Base-by-base conservation (phyloP, 2,113 vertebrate genomes). In the Chionodraco myersi region DNA sequence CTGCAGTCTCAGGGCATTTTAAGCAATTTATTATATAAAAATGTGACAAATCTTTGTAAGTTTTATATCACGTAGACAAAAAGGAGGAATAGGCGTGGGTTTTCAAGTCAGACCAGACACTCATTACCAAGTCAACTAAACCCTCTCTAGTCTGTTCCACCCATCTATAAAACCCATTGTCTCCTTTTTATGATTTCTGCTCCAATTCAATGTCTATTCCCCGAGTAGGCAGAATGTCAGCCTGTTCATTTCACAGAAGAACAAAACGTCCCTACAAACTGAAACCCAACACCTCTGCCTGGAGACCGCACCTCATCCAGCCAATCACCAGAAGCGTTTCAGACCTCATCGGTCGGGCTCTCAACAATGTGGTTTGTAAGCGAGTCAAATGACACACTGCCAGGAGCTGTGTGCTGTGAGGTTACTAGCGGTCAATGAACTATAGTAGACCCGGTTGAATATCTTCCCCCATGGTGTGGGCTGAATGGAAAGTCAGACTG, bases 371-470 rank as follows among this genome's bases (percentile, higher is more conserved):
- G 84, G 90, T 88, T 86, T 87, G 86, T 90, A 65, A 93, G 77
- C 88, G 87, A 82, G 83, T 86, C 86, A 90, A 84, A 90, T 89
- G 85, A 87, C 88, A 89, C 73, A 82, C 53, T 72, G 87, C 84
- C 72, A 68, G 76, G n/a, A 86, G 92, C 91, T 51, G 59, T 66
- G 69, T 36, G 77, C 30, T 3, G n/a, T 1, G 72, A 75, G 91
- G 92, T 95, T 93, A 94, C 92, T 93, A n/a, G 6, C 84, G 16
- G 91, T 90, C 94, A 94, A 48, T 81, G 92, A 88, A 92, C 94
- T 90, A 34, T 15, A 89, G 90, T 94, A 92, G 95, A 86, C 92
- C 80, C 70, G 45, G 80, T 83, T 10, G 8, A 14, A 16, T 60
- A 75, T 66, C 63, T 65, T 72, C 36, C 75, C 52, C 6, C 4